phyloP scores from a whole-genome alignment of 2,888 invertebrate genomes.

The Lithodes maja region DNA sequence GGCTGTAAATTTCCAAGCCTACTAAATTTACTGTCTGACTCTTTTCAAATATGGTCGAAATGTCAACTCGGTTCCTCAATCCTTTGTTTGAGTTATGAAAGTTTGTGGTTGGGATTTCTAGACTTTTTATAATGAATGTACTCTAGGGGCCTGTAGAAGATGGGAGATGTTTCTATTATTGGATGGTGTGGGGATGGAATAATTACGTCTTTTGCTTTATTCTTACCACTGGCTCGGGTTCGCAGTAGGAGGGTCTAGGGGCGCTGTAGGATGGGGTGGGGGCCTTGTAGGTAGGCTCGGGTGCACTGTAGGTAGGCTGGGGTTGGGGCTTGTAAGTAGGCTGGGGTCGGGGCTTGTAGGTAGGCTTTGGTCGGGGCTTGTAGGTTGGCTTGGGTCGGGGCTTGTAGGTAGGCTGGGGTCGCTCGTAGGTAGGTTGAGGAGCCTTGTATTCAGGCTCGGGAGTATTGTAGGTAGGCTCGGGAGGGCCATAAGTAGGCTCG shows the following conservation, averaged over 20 bases:
- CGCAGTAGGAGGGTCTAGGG: not conserved
- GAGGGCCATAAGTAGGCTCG: not conserved
- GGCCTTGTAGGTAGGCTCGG: not conserved
- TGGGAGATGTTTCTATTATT: no score
- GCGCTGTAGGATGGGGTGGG: not conserved
- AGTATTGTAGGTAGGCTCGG: not conserved
- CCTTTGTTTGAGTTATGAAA: no score
- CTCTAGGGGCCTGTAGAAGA: no score
- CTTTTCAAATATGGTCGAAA: no score
- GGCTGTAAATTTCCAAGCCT: no score
- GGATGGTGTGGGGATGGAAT: no score
- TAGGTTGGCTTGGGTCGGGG: conserved; percentile 22
- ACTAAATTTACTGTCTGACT: no score
- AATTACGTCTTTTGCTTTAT: no score
- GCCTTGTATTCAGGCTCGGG: not conserved
- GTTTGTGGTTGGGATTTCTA: no score
- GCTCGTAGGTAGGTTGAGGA: not conserved
- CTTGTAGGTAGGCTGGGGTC: not conserved
- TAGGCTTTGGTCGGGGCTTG: conserved; percentile 3
- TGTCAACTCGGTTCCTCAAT: no score
- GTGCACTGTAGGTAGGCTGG: not conserved
- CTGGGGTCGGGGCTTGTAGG: not conserved
- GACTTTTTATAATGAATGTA: no score
- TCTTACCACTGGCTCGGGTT: no score
- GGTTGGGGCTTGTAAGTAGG: not conserved